Evolutionary conservation across 2,113 vertebrate genomes (phyloP).

Genomic region (Lophotis ruficrista): DNA sequence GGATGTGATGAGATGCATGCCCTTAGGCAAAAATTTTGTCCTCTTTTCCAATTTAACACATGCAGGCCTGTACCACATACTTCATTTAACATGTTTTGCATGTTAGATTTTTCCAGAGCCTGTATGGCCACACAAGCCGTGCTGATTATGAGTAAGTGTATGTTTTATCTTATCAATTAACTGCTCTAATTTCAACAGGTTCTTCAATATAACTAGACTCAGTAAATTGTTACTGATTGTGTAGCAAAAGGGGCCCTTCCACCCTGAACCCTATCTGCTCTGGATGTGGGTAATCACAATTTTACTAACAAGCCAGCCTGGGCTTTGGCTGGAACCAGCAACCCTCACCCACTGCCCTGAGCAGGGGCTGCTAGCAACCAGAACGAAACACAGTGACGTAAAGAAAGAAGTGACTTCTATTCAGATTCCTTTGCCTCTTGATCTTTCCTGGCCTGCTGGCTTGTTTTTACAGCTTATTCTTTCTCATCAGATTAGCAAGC

Average conservation of each 20-base stretch:
- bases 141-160: neutral
- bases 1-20: neutral
- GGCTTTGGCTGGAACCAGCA: neutral
- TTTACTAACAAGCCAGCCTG: neutral
- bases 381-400: fast-evolving
- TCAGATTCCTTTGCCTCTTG: neutral
- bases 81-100: neutral
- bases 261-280: neutral
- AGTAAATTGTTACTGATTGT: neutral
- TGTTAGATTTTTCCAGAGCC: neutral
- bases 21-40: neutral
- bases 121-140: neutral
- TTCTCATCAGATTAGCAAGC: neutral
- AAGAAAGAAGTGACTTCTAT: neutral
- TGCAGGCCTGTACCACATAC: neutral
- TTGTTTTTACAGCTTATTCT: neutral
- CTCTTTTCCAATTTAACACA: neutral
- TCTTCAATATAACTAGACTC: neutral
- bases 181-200: neutral
- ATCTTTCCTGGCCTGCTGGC: neutral
- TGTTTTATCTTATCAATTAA: neutral
- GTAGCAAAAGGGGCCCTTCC: neutral
- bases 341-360: neutral
- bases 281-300: neutral
- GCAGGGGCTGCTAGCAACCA: neutral